These are phyloP conservation scores for Adelphocoris suturalis DNA, from an alignment of 2,888 invertebrate genomes.

Conservation along the genomic window DNA sequence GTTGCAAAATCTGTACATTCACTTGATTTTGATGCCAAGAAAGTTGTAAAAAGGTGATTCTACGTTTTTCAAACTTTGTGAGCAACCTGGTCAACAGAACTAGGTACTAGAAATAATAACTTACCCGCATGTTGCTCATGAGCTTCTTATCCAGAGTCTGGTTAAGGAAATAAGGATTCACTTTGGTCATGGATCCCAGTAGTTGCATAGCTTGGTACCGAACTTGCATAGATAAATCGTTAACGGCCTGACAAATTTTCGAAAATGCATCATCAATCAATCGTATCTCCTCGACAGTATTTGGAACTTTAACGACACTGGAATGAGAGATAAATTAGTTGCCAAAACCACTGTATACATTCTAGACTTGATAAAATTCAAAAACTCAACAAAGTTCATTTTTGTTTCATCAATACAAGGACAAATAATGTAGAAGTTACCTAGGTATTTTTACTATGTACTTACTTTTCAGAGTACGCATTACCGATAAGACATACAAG, in stretches of 20 bases:
- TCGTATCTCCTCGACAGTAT: conserved; percentile 87
- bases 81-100: no score
- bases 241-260: conserved; percentile 94
- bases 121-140: conserved; percentile 95
- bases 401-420: no score
- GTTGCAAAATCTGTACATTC: no score
- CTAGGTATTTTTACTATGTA: not conserved
- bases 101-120: conserved; percentile 65
- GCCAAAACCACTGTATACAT: no score
- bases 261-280: conserved; percentile 97
- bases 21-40: no score
- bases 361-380: no score
- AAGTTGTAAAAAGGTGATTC: no score
- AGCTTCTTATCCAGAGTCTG: conserved; percentile 98
- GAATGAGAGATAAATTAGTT: not conserved
- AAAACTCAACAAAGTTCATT: no score
- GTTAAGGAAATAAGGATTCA: conserved; percentile 92
- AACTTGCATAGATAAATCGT: conserved; percentile 94
- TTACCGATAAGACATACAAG: conserved; percentile 92
- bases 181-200: conserved; percentile 91
- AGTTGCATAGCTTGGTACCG: conserved; percentile 91
- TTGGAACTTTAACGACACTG: conserved; percentile 73
- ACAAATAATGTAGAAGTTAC: no score
- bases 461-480: conserved; percentile 91
- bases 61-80: no score